Evolutionary conservation across 1,140 invertebrate species (phyloP), one percentile per base, ranked within the genome.

Genomic region (Gyrodactylus bullatarudis): DNA sequence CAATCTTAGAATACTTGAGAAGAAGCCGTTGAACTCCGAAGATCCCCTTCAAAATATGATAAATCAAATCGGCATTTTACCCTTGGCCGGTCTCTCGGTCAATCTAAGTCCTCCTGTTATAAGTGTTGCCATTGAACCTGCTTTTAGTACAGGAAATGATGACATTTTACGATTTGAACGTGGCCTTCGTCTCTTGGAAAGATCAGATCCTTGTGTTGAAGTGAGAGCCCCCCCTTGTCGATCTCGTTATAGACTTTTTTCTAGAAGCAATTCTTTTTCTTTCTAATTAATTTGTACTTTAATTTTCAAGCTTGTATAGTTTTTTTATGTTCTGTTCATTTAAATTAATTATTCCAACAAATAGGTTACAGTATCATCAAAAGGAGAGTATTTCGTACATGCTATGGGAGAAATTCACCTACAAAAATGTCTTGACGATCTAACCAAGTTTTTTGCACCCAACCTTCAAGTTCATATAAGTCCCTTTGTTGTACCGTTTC

Each of bases 361-460:
- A 2, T 16, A 69, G 68, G 68, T 21, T 8, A 69, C 88, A 2
- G 82, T 93, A 19, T 89, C 93, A 81, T 88, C 94, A 77, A 92
- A 86, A 8, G 95, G 95, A 0, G 92, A 99, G 80, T 87, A 94
- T 78, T 88, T 98, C 0, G 82, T 99, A n/a, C 85, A 89, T 1
- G 95, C 93, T 0, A 88, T 92, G 8, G 95, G 95, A 0, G 92
- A 98, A 83, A 89, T 99, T 2, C 95, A 99, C 83, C 82, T 99
- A 27, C 88, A 96, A 78, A 86, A 91, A 76, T 99, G 95, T 83
- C 78, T 92, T 0, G 86, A 88, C 76, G 89, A 93, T 82, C 82
- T 97, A 16, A 79, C 78, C 75, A 80, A 85, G 76, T 81, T 83
- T 81, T 85, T 77, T 74, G 71, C 20, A 1, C 23, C 89, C 0